Base-by-base conservation (phyloP, 2,888 invertebrate species). In the Serrognathus titanus region DNA sequence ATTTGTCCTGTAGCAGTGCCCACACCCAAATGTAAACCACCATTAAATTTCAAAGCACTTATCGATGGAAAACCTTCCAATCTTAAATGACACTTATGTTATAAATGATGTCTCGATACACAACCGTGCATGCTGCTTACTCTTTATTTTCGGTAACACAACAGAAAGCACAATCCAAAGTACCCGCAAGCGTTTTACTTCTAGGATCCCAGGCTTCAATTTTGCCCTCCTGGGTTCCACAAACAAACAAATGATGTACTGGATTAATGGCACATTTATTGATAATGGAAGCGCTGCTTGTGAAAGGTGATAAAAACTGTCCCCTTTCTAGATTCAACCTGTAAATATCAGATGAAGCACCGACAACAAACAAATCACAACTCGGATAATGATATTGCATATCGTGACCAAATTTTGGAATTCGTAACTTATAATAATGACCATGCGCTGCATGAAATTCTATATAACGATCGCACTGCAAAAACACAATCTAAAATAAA, bases 161-260 rank as follows among this genome's bases (percentile, higher is more conserved):
- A 68, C 80, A 80, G 48, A 86, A 78, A 4, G 92, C 95, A 75
- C 92, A 93, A 77, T 98, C 97, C 16, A 99, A 78, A 12, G 85
- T 82, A 6, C 89, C 92, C 63, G 90, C 93, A 72, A 87, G 82
- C 35, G 83, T 82, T 66, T 89, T 86, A 2, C 83, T 83, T 57
- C 99, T 82, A 8, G 96, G 94, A 80, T 99, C 99, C 96, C 96
- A 99, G 3, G 96, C 96, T 76, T 99, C 97, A 0, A 99, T 86
- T 66, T 86, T 88, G 0, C 98, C 98, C 73, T 94, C 92, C 67
- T 88, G 87, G 9, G 94, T 92, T 8, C 97, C 97, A 67, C 90
- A 86, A 50, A 90, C 79, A 13, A 99, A 78, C 49, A 99, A 80
- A 65, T 97, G 87, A 82, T 98, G 97, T 51, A 87, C 85, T 0